Percentiles rank a stretch among this genome's conserved stretches.
Evolutionary conservation across 2,888 invertebrate genomes (phyloP).

Genomic region (Ecliptopera silaceata): DNA sequence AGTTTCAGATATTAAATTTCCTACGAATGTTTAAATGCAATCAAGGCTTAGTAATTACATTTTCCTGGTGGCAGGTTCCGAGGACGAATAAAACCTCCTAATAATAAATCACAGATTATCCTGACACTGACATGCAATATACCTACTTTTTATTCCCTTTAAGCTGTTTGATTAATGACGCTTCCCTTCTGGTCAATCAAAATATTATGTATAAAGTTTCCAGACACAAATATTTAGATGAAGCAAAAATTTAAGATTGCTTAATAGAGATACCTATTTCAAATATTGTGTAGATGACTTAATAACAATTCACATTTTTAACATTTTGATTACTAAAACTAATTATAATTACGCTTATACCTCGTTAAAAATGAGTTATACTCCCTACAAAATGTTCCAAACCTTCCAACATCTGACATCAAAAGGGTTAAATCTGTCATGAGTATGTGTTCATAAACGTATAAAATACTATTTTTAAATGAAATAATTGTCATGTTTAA

Average conservation of each 20-base stretch:
- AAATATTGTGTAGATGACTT: no score
- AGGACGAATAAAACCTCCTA: conserved; percentile 15
- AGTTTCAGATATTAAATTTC: conserved; percentile 67
- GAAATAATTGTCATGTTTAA: conserved; percentile 78
- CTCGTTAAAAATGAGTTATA: no score
- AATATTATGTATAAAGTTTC: conserved; percentile 8
- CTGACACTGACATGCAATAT: conserved; percentile 27
- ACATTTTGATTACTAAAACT: no score
- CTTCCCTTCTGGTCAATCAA: conserved; percentile 11
- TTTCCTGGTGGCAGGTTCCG: conserved; percentile 18
- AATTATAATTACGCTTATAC: no score
- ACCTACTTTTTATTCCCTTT: conserved; percentile 20
- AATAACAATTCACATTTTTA: no score
- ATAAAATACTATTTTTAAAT: conserved; percentile 53
- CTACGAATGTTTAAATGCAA: conserved; percentile 59
- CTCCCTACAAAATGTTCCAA: no score
- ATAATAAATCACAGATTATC: conserved; percentile 26
- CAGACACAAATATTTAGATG: background rate
- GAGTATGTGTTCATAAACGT: background rate
- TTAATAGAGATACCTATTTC: no score
- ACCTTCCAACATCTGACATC: no score
- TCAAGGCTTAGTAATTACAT: conserved; percentile 43
- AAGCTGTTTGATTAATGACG: conserved; percentile 20
- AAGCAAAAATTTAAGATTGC: background rate
- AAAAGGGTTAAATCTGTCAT: no score